Evolutionary conservation across 2,113 vertebrate genomes (phyloP), one percentile per base, ranked within the genome.

Genomic region (Girardinichthys multiradiatus): DNA sequence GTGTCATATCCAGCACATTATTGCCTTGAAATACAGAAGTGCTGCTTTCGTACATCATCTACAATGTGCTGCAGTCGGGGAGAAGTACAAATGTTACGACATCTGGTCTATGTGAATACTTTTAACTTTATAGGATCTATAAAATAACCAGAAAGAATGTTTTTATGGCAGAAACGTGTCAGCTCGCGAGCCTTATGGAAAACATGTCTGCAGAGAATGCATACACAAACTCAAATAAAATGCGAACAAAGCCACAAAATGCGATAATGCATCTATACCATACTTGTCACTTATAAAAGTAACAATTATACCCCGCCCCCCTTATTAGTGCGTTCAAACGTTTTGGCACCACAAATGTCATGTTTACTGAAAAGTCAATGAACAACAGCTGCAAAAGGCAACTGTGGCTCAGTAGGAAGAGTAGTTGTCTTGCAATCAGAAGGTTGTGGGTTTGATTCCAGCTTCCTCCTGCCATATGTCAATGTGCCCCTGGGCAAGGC

Each of bases 331-430:
- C 76, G 77, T 76, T 70, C 48, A 57, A 72, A 64, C 14, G 13
- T 2, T 77, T 68, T 78, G 59, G 66, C 26, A 79, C 70, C 66
- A 78, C 71, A 76, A 85, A 77, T 68, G 72, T 48, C 64, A 77
- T 77, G 85, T 90, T 89, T 86, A 87, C 77, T 63, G 39, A 83
- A 79, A 84, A 85, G 72, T 66, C 79, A 91, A 88, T 81, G 86
- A 88, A 80, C 74, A 86, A 81, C 88, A 90, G 82, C 87, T 91
- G 91, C 83, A 78, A 31, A 68, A 82, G n/a, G n/a, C n/a, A n/a
- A n/a, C n/a, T n/a, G n/a, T n/a, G n/a, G n/a, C n/a, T n/a, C n/a
- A n/a, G n/a, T n/a, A n/a, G n/a, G n/a, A n/a, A n/a, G n/a, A n/a
- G n/a, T n/a, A n/a, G n/a, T n/a, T n/a, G n/a, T n/a, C n/a, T n/a